Conservation (phyloP, 2,113 vertebrate species). For the Heterochromis multidens region DNA sequence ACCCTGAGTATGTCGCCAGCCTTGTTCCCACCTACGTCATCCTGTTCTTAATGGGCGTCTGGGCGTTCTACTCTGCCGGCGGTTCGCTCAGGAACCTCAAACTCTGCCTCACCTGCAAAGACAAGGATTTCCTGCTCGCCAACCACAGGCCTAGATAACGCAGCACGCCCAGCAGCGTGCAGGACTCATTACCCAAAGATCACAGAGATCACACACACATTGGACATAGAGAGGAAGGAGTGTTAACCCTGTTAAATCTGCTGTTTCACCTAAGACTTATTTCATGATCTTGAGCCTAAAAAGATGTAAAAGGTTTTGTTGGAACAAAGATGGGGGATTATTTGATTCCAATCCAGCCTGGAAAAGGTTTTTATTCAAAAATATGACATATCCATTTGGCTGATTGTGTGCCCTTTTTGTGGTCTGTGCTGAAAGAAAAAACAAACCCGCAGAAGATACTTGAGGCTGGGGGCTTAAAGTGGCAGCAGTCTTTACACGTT, state of each 20-base stretch:
- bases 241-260: not conserved
- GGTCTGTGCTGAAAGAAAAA: not conserved
- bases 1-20: conserved; percentile 73
- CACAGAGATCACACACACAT: not conserved
- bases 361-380: not conserved
- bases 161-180: not conserved
- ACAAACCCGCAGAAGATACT: not conserved
- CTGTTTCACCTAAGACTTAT: not conserved
- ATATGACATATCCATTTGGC: not conserved
- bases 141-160: conserved; percentile 80
- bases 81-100: conserved; percentile 82
- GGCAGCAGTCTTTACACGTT: not conserved
- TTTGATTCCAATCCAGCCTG: not conserved
- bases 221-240: not conserved
- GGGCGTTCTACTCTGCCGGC: conserved; percentile 79
- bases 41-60: conserved; percentile 72
- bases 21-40: conserved; percentile 75
- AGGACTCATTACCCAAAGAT: conserved; percentile 44
- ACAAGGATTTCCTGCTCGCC: conserved; percentile 81
- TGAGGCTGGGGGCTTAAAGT: not conserved
- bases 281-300: not conserved
- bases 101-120: conserved; percentile 79
- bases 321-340: not conserved
- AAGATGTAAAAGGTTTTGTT: not conserved
- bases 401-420: not conserved